phyloP scores from a whole-genome alignment of 2,797 vertebrate genomes.

The Gambusia yucatana region DNA sequence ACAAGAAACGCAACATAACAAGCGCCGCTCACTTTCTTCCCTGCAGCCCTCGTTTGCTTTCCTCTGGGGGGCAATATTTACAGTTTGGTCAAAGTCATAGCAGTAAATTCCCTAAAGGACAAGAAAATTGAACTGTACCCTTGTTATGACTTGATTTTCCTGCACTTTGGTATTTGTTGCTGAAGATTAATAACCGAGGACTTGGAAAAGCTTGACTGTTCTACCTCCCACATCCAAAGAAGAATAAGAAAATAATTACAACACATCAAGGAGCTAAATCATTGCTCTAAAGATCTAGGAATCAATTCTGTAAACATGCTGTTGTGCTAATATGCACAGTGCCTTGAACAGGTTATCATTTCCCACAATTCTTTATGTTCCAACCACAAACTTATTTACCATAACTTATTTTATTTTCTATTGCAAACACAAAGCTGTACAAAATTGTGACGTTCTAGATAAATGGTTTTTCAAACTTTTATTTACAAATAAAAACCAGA shows the following conservation, averaged over 20 bases:
- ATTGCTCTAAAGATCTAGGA: background rate
- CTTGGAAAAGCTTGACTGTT: constrained; percentile 64
- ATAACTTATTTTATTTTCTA: background rate
- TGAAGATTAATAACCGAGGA: constrained; percentile 67
- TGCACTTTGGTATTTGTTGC: constrained; percentile 52
- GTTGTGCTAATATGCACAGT: background rate
- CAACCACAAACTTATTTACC: background rate
- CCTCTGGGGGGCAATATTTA: constrained; percentile 65
- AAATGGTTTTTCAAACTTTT: background rate
- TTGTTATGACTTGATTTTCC: constrained; percentile 37
- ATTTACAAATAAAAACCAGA: background rate
- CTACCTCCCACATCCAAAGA: constrained; percentile 54
- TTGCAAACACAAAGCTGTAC: background rate
- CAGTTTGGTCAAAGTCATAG: constrained; percentile 66
- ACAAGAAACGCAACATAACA: constrained; percentile 69
- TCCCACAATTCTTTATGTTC: background rate
- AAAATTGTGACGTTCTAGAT: background rate
- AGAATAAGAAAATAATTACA: constrained; percentile 20
- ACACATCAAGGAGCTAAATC: background rate
- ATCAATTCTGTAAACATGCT: background rate
- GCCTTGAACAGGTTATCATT: background rate
- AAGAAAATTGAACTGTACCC: constrained; percentile 59
- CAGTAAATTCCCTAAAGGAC: constrained; percentile 73
- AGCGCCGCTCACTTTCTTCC: constrained; percentile 47
- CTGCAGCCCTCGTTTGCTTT: constrained; percentile 47